A percentile compares a stretch with the other conserved stretches of the same genome.
Conservation (phyloP, 1,140 invertebrate species). For the Penaeus vannamei region DNA sequence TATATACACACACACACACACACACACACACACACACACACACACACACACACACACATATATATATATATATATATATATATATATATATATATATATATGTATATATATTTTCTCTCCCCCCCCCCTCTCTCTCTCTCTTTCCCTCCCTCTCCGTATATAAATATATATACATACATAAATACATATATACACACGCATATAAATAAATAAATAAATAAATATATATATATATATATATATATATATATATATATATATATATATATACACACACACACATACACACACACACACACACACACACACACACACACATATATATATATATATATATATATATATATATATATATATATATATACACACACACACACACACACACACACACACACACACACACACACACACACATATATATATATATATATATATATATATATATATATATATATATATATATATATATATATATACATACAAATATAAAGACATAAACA, state of each 20-base stretch:
- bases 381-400: background rate
- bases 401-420: background rate
- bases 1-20: background rate
- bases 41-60: background rate
- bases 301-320: background rate
- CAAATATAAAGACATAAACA: too few relatives aligned
- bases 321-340: constrained; percentile 19
- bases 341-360: background rate
- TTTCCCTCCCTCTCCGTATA: too few relatives aligned
- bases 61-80: constrained; percentile 1
- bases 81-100: constrained; percentile 6
- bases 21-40: background rate
- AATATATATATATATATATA: constrained; percentile 3
- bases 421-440: constrained; percentile 5
- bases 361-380: background rate
- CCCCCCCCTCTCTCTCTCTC: too few relatives aligned
- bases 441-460: constrained; percentile 14
- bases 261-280: background rate
- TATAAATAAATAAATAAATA: background rate
- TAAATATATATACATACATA: too few relatives aligned
- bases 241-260: constrained; percentile 2
- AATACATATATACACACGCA: background rate
- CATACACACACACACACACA: background rate
- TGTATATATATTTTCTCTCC: background rate
- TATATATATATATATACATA: background rate